Evolutionary conservation across 2,113 vertebrate species (phyloP).

Genomic region (Cephalophus harveyi): DNA sequence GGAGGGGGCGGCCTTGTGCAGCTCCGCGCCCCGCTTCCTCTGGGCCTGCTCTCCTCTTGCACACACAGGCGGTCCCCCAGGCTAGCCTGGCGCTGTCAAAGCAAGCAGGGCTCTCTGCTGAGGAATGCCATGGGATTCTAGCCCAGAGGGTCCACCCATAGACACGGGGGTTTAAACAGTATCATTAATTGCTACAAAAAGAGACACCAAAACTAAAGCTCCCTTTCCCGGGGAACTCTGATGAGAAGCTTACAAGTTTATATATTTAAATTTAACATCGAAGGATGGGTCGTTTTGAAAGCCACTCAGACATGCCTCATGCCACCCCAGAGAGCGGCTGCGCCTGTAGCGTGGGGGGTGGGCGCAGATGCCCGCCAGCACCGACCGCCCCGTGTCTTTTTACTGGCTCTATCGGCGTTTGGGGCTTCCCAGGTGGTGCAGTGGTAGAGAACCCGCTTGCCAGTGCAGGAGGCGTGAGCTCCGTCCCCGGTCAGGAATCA

Average conservation of each 20-base stretch:
- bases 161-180: neutral
- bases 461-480: neutral
- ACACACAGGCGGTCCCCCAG: accelerated
- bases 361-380: neutral
- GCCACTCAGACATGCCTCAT: accelerated
- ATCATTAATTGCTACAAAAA: neutral
- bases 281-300: neutral
- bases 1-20: neutral
- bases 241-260: neutral
- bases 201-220: neutral
- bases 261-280: neutral
- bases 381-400: neutral
- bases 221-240: neutral
- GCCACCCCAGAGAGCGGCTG: neutral
- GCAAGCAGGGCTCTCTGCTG: neutral
- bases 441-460: neutral
- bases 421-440: neutral
- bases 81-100: accelerated
- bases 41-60: neutral
- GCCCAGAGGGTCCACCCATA: no score
- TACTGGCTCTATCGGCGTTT: neutral
- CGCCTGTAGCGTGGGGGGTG: neutral
- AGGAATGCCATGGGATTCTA: neutral
- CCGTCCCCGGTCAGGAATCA: neutral
- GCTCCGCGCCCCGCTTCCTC: accelerated